Conservation (phyloP, 2,888 invertebrate species). For the Orchesellides sinensis region DNA sequence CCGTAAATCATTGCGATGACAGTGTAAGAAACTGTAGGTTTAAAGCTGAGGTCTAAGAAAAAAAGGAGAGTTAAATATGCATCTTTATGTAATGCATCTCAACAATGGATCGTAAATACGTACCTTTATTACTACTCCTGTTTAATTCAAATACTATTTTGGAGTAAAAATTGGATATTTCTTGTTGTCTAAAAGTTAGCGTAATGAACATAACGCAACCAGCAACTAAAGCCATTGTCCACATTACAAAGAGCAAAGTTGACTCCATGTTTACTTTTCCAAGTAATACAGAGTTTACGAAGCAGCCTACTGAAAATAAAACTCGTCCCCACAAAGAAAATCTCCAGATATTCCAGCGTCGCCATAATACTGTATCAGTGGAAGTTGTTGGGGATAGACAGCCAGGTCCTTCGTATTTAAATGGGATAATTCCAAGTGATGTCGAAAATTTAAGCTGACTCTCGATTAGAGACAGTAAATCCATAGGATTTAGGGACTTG, state of each 20-base stretch:
- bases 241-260: background rate
- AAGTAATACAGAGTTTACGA: background rate
- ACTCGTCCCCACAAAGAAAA: background rate
- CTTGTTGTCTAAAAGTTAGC: background rate
- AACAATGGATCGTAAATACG: background rate
- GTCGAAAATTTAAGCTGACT: no score
- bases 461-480: no score
- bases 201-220: background rate
- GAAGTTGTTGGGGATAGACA: no score
- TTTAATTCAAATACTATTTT: background rate
- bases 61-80: no score
- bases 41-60: no score
- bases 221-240: background rate
- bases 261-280: background rate
- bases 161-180: background rate
- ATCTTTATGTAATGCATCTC: background rate
- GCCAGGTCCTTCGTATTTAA: no score
- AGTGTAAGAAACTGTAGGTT: background rate
- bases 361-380: no score
- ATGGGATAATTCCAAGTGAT: no score
- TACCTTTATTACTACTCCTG: background rate
- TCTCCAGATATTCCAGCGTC: background rate
- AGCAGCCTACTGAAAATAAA: background rate
- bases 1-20: background rate
- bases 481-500: no score